phyloP scores from a whole-genome alignment of 1,140 invertebrate species.

The Venustaconcha ellipsiformis region DNA sequence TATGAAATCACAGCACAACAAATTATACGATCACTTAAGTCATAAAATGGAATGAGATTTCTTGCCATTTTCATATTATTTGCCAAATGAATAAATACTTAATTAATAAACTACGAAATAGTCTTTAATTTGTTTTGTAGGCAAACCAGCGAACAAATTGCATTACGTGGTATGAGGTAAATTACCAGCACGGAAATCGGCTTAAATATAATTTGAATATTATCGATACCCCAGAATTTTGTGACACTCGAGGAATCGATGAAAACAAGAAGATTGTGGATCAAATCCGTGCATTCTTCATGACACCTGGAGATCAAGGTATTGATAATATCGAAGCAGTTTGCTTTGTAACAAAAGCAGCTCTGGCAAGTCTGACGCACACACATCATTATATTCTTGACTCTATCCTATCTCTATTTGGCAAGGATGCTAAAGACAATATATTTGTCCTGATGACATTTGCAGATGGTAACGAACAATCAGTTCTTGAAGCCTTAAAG shows the following conservation, averaged over 20 bases:
- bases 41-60: too few species aligned
- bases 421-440: constrained; percentile 40
- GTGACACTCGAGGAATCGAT: constrained; percentile 29
- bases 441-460: constrained; percentile 41
- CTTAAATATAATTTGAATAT: constrained; percentile 23
- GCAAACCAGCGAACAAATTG: constrained; percentile 37
- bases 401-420: constrained; percentile 40
- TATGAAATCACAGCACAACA: too few species aligned
- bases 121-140: constrained; percentile 2
- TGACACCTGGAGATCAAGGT: constrained; percentile 6
- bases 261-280: constrained; percentile 24
- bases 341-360: constrained; percentile 24
- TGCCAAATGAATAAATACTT: too few species aligned
- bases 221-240: constrained; percentile 29
- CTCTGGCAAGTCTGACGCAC: constrained; percentile 15
- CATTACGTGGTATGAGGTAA: constrained; percentile 36
- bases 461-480: constrained; percentile 29
- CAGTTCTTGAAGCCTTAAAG: constrained; percentile 16
- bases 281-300: constrained; percentile 31
- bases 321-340: constrained; percentile 35
- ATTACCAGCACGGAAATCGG: constrained; percentile 13
- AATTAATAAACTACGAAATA: too few species aligned
- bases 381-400: constrained; percentile 39
- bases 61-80: too few species aligned
- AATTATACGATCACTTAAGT: too few species aligned